Evolutionary conservation across 2,888 invertebrate species (phyloP), one percentile per base, ranked within the genome.

Genomic region (Prosapia bicincta): DNA sequence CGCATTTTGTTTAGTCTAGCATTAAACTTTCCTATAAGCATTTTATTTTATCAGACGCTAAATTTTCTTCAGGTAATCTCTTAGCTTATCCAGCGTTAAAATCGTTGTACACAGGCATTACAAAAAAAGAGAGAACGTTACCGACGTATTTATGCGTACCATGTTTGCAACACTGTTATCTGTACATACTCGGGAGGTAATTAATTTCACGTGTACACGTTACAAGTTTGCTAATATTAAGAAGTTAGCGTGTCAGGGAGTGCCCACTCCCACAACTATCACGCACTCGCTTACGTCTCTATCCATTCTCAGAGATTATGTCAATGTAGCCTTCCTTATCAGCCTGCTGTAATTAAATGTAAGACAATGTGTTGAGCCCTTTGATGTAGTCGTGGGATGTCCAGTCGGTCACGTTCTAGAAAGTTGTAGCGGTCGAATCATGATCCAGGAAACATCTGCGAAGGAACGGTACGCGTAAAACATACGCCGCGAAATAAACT

Each of bases 191-290:
- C 20, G 20, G 54, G 54, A 54, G 54, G 54, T 54, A 54, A 54
- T 54, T 54, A 54, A 54, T 54, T 54, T 54, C 54, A 54, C 54
- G 20, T 54, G 54, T 54, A 54, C 54, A 20, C 7, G 54, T 54
- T 54, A 54, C 54, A 54, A 54, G 54, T 54, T 54, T 54, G 54
- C 54, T 54, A 54, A 54, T 54, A 54, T 54, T 54, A 54, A 54
- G 54, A 54, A 20, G 54, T 54, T 54, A 54, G 54, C 54, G 54
- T 54, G 54, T 20, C 3, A 20, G 13, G 54, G 54, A 54, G 54
- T 54, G 54, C 54, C 54, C 54, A 54, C 54, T 54, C 54, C 54
- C 20, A 54, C 54, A 54, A 5, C 54, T 20, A 54, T 54, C 54
- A 54, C 54, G 54, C 54, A 54, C n/a, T 20, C 20, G 54, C 54